These are phyloP conservation scores for Piaya cayana DNA, from an alignment of 2,113 vertebrate species.

Conservation along the genomic window DNA sequence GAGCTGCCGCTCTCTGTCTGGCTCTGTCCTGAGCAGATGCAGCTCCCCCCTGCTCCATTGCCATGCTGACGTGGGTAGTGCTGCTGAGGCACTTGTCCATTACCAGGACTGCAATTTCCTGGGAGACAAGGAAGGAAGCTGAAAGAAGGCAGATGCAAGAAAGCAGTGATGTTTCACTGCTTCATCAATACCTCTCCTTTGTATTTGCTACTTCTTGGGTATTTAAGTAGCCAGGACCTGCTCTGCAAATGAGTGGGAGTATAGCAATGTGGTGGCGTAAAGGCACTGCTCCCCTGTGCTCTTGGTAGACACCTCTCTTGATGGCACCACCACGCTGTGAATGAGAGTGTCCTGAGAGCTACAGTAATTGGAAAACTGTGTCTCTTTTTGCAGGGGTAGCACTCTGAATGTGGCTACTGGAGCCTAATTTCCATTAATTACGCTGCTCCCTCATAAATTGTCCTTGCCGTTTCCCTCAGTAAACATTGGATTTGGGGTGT, in stretches of 20 bases:
- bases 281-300: neutral
- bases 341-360: neutral
- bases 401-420: accelerated
- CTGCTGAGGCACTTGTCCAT: neutral
- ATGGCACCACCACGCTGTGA: neutral
- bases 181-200: neutral
- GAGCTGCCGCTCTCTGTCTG: neutral
- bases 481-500: neutral
- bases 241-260: neutral
- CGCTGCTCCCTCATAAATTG: neutral
- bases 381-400: neutral
- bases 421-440: neutral
- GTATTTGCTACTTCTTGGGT: neutral
- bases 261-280: neutral
- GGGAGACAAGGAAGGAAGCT: neutral
- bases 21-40: neutral
- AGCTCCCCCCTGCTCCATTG: neutral
- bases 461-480: neutral
- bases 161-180: neutral
- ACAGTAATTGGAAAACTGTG: neutral
- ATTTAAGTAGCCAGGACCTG: neutral
- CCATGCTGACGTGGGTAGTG: accelerated
- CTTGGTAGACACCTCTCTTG: neutral
- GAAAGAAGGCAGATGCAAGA: neutral
- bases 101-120: neutral